phyloP scores from a whole-genome alignment of 2,113 vertebrate genomes.

The Smithornis capensis region DNA sequence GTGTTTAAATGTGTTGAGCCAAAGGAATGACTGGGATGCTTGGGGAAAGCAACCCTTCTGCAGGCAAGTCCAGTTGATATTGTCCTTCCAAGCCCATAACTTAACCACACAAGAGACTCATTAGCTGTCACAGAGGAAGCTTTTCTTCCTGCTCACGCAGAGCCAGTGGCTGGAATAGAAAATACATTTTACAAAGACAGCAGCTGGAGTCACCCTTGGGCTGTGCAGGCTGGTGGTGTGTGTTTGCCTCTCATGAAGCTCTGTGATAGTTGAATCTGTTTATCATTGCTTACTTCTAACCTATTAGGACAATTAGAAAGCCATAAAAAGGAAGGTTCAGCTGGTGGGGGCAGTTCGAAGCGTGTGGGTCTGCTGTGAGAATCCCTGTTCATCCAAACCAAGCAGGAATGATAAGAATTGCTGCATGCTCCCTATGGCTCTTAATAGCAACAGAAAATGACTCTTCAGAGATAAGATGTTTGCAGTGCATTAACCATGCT shows the following conservation, averaged over 20 bases:
- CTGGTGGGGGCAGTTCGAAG: not conserved
- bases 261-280: not conserved
- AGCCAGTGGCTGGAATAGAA: not conserved
- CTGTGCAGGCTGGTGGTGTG: not conserved
- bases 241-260: accelerated
- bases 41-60: not conserved
- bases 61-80: not conserved
- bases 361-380: not conserved
- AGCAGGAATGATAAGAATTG: not conserved
- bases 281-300: not conserved
- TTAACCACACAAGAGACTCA: not conserved
- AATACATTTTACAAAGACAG: accelerated
- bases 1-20: not conserved
- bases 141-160: not conserved
- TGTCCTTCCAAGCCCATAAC: not conserved
- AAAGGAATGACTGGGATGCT: not conserved
- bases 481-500: not conserved
- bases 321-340: not conserved
- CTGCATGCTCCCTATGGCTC: accelerated
- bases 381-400: not conserved
- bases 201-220: not conserved
- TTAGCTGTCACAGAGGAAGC: not conserved
- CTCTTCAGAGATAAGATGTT: not conserved
- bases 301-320: not conserved
- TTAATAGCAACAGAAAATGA: not conserved